Base-by-base conservation (phyloP, 2,888 invertebrate species). In the Drosophila antonietae region DNA sequence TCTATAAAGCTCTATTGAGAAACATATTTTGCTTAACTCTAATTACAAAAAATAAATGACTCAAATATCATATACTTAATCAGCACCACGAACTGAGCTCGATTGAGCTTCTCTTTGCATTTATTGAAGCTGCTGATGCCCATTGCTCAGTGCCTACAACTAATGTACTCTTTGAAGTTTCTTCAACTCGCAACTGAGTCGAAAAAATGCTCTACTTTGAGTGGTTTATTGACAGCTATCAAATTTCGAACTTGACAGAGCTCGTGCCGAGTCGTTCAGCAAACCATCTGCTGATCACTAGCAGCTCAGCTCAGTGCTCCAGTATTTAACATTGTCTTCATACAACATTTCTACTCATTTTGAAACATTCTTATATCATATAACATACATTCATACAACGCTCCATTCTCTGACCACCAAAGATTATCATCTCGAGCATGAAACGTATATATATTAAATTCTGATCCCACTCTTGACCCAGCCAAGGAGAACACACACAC, bases 391-490 rank as follows among this genome's bases (percentile, higher is more conserved):
- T 2, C n/a, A 49, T 49, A 10, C 2, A 23, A 28, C n/a, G 14
- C 37, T 28, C 7, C 14, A 1, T 7, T n/a, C 43, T 10, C 28
- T 37, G 28, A 35, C 8, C 41, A 28, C 14, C 14, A 5, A 14
- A 59, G 28, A 37, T 14, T 55, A 18, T 41, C 31, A 39, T 10
- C 31, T 52, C 20, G 55, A 43, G 35, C 18, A 61, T 37, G 14
- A 12, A 49, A 56, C 3, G 15, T 12, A 37, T 12, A 51, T 46
- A 23, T n/a, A 4, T 6, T 55, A 12, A 28, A 31, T 15, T n/a
- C 15, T 53, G 41, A 59, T 18, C 47, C 33, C 57, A 41, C 52
- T 23, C 33, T 55, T 64, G 71, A 60, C 62, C 73, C 73, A 52
- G 66, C 51, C 31, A 10, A 14, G 12, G 2, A 46, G 37, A 14